phyloP scores from a whole-genome alignment of 2,113 vertebrate species.

The Rhinichthys klamathensis region DNA sequence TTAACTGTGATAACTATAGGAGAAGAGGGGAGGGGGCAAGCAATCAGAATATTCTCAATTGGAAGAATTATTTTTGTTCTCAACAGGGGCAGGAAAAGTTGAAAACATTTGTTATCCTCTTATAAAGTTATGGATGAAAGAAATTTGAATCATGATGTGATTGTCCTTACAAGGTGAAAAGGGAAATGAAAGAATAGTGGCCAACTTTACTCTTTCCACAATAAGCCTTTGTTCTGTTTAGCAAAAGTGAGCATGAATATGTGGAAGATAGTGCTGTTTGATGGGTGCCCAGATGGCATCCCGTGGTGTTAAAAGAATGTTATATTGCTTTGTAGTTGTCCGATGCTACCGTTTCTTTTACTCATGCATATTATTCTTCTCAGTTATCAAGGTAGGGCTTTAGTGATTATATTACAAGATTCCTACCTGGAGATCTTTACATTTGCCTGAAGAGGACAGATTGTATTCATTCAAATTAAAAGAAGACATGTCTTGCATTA shows the following conservation, averaged over 20 bases:
- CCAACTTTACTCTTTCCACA: neutral
- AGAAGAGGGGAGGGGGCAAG: conserved; percentile 56
- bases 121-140: conserved; percentile 56
- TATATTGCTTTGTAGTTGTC: too few species aligned
- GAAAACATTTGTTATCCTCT: neutral
- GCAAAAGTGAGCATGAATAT: conserved; percentile 57
- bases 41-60: conserved; percentile 67
- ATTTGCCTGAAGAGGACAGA: neutral
- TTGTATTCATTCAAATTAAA: neutral
- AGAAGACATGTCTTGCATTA: neutral
- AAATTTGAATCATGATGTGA: conserved; percentile 51
- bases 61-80: conserved; percentile 60
- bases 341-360: conserved; percentile 57
- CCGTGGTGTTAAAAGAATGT: too few species aligned
- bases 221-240: conserved; percentile 50
- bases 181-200: conserved; percentile 53
- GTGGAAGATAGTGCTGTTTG: conserved; percentile 46
- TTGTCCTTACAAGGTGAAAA: conserved; percentile 61
- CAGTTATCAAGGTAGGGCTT: conserved; percentile 66
- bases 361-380: conserved; percentile 60
- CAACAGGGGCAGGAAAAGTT: conserved; percentile 55
- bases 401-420: conserved; percentile 53
- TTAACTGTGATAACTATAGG: conserved; percentile 65
- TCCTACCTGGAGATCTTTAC: conserved; percentile 55
- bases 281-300: conserved; percentile 36